Base-by-base conservation (phyloP, 2,113 vertebrate genomes). In the Pipra filicauda region DNA sequence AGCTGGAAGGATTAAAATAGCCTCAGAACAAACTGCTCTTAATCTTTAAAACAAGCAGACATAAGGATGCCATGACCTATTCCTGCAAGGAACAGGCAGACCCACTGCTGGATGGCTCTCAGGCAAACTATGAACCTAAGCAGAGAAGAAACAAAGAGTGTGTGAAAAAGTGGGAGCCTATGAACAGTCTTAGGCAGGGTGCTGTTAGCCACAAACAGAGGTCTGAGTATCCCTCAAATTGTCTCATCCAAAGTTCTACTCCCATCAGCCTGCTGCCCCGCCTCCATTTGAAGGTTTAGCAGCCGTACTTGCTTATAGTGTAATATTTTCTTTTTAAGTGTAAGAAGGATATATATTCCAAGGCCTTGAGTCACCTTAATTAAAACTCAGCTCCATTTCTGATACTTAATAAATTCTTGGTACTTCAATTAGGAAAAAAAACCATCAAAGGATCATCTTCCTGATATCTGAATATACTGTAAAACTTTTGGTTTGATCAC, bases 21-120 rank as follows among this genome's bases (percentile, higher is more conserved):
- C 74, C 74, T 88, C 51, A 71, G 85, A 80, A 95, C 9, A 3
- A 71, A 64, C 73, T 51, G 43, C 65, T 76, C 81, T 91, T 87
- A 31, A 59, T 84, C 91, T 93, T 87, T 64, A 66, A 62, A 90
- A 89, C 51, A 57, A 74, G 79, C 39, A 83, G 70, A 59, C 24
- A 78, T 6, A 23, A 84, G 77, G 85, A 85, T 74, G 74, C 65
- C 1, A 0, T 71, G 61, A 81, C 88, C 85, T 51, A 6, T 39
- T 78, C 57, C 51, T 0, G 0, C 13, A 54, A 54, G 85, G 52
- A 81, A 79, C 69, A 73, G 54, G 81, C 84, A 93, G 59, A 57
- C 54, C 64, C n/a, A 4, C 44, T 65, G 64, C 64, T 65, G 73
- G 41, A 28, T 8, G 22, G 17, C n/a, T 84, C 65, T 49, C 55